Conservation (phyloP, 2,888 invertebrate genomes). For the Coenonympha arcania region DNA sequence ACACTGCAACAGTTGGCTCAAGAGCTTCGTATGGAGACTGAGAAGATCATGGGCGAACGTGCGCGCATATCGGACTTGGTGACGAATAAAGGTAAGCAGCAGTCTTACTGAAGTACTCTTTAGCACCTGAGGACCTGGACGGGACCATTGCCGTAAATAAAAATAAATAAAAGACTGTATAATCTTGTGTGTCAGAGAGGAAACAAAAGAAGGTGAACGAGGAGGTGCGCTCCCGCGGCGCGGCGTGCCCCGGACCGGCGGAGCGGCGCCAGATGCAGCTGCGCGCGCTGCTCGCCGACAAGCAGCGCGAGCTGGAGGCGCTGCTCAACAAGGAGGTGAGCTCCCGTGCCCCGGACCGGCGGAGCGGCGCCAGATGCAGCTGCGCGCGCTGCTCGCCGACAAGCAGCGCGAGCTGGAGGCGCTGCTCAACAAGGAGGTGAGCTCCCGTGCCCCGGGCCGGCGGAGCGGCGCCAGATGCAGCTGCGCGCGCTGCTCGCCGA, state of each 20-base stretch:
- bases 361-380: too few relatives aligned
- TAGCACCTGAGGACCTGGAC: too few relatives aligned
- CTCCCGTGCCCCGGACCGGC: too few relatives aligned
- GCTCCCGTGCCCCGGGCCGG: too few relatives aligned
- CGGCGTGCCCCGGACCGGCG: slow-evolving; percentile 50
- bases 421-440: too few relatives aligned
- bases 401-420: too few relatives aligned
- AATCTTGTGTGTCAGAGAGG: slow-evolving; percentile 30
- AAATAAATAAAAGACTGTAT: too few relatives aligned
- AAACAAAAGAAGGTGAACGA: slow-evolving; percentile 68
- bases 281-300: slow-evolving; percentile 75
- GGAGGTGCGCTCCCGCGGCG: slow-evolving; percentile 38
- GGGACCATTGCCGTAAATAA: too few relatives aligned
- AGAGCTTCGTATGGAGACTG: slow-evolving; percentile 63
- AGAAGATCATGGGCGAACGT: slow-evolving; percentile 65
- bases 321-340: slow-evolving; percentile 77
- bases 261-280: slow-evolving; percentile 72
- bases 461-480: too few relatives aligned
- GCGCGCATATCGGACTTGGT: slow-evolving; percentile 61
- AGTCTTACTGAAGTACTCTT: slow-evolving; percentile 1
- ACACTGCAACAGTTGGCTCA: slow-evolving; percentile 64
- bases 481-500: too few relatives aligned
- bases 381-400: too few relatives aligned
- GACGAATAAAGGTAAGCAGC: slow-evolving; percentile 64
- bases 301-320: slow-evolving; percentile 78